Evolutionary conservation across 2,113 vertebrate genomes (phyloP).

Genomic region (Oxyruncus cristatus): DNA sequence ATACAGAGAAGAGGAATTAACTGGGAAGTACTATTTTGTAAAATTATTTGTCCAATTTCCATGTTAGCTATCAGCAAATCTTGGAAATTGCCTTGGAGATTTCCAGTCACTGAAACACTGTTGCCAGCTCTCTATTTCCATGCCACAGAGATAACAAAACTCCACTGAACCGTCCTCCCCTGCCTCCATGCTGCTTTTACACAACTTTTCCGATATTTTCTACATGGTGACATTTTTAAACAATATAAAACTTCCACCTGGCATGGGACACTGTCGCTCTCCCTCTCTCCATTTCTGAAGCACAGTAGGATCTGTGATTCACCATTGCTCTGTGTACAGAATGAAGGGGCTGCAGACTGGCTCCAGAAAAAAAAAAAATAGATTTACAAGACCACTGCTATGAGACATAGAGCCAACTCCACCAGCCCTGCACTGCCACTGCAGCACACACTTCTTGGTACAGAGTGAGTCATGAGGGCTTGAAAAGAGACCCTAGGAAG

Average conservation of each 20-base stretch:
- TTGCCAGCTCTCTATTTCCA: neutral
- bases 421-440: neutral
- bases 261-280: neutral
- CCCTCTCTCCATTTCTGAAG: neutral
- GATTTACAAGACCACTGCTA: neutral
- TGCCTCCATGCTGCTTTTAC: neutral
- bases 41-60: slow-evolving; percentile 40
- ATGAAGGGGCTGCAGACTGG: neutral
- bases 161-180: neutral
- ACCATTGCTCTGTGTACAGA: neutral
- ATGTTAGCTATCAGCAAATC: neutral
- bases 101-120: neutral
- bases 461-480: neutral
- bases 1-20: neutral
- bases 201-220: neutral
- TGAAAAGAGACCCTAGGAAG: neutral
- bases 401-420: neutral
- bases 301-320: neutral
- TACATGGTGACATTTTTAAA: neutral
- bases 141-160: neutral
- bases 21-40: neutral
- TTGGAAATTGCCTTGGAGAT: slow-evolving; percentile 36
- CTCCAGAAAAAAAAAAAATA: neutral
- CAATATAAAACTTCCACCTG: neutral
- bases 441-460: neutral